phyloP scores from a whole-genome alignment of 92 coral and sea anemone species.

The Epizoanthus stellaris region DNA sequence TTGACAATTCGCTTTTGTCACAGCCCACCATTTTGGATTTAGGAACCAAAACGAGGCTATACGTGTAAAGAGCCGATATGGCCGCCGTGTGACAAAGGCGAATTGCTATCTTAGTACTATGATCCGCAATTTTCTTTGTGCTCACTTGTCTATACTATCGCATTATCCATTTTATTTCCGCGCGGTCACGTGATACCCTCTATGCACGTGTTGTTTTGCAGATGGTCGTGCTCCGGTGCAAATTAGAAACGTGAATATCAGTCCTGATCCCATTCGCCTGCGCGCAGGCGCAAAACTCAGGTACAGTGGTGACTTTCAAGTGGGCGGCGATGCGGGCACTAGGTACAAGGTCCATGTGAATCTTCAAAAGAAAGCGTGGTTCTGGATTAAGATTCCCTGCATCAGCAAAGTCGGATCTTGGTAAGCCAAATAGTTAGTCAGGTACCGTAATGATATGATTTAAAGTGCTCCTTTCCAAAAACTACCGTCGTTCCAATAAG shows the following conservation, averaged over 20 bases:
- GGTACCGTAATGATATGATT: not conserved
- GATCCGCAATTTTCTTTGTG: too few relatives aligned
- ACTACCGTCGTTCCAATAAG: not conserved
- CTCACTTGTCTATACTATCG: too few relatives aligned
- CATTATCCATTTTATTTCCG: too few relatives aligned
- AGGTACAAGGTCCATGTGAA: not conserved
- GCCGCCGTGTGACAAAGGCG: too few relatives aligned
- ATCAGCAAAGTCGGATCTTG: constrained; percentile 14
- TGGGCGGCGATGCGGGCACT: constrained; percentile 11
- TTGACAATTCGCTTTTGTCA: too few relatives aligned
- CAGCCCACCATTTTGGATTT: too few relatives aligned
- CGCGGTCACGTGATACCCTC: too few relatives aligned
- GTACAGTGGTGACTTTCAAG: not conserved
- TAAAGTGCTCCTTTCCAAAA: not conserved
- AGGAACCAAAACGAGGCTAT: too few relatives aligned
- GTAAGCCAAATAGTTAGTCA: not conserved
- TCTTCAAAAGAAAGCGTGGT: constrained; percentile 6
- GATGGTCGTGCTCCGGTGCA: constrained; percentile 16
- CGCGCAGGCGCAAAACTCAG: not conserved
- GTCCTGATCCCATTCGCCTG: not conserved
- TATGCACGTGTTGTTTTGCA: not conserved
- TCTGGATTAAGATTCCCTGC: constrained; percentile 28
- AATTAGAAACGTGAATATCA: not conserved
- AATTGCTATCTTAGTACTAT: too few relatives aligned
- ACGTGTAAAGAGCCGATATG: too few relatives aligned